These are phyloP conservation scores for Lampropteryx suffumata DNA, from an alignment of 2,888 invertebrate species.

Conservation along the genomic window DNA sequence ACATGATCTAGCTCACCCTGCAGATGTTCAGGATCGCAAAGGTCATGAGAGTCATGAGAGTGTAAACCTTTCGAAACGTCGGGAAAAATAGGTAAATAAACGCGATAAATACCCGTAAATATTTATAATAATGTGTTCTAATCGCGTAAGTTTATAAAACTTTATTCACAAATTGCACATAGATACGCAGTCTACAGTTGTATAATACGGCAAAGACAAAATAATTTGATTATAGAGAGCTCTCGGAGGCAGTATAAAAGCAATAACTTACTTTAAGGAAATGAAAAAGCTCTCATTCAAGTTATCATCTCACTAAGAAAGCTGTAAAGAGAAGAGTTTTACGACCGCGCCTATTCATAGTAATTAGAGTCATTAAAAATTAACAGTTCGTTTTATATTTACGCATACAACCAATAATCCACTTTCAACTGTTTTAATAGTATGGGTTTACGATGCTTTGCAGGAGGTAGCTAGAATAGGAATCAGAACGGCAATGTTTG, in stretches of 20 bases:
- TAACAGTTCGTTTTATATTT: conserved; percentile 32
- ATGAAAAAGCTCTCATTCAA: conserved; percentile 22
- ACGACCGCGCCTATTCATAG: conserved; percentile 27
- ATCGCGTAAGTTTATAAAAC: no score
- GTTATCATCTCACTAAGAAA: conserved; percentile 21
- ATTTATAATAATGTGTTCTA: no score
- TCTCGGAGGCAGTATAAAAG: conserved; percentile 2
- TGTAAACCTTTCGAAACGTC: no score
- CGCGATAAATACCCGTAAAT: no score
- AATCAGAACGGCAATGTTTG: no score
- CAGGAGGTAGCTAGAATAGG: conserved; percentile 2
- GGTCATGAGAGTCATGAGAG: no score
- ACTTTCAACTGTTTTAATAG: conserved; percentile 18
- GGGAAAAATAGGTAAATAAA: no score
- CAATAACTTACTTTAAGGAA: conserved; percentile 11
- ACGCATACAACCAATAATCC: conserved; percentile 28
- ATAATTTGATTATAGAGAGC: neutral
- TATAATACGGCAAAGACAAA: no score
- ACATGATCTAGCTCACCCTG: no score
- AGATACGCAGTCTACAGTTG: no score
- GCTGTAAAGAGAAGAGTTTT: conserved; percentile 26
- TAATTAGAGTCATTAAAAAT: conserved; percentile 31
- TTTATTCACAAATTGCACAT: no score
- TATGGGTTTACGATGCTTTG: conserved; percentile 27
- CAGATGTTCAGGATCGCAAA: no score